A percentile compares a stretch with the other conserved stretches of the same genome.
Evolutionary conservation across 2,113 vertebrate genomes (phyloP).

Genomic region (Nematolebias whitei): DNA sequence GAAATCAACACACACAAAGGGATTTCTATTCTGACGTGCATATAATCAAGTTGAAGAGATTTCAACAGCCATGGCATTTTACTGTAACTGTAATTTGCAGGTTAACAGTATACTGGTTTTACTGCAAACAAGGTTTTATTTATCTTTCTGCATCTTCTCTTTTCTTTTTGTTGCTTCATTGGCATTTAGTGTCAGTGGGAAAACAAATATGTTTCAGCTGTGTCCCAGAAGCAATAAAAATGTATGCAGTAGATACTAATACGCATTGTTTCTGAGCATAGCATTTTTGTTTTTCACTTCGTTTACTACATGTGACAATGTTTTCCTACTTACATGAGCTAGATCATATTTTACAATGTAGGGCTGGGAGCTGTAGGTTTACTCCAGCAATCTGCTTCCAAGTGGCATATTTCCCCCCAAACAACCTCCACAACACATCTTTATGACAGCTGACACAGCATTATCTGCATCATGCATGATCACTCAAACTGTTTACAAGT

Average conservation of each 20-base stretch:
- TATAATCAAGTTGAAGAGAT: conserved; percentile 34
- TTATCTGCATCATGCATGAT: conserved; percentile 45
- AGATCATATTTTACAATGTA: conserved; percentile 22
- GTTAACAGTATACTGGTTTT: conserved; percentile 31
- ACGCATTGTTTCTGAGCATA: no score
- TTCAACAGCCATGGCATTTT: conserved; percentile 29
- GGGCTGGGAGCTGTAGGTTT: conserved; percentile 6
- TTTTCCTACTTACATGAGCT: conserved; percentile 13
- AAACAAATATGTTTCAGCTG: conserved; percentile 10
- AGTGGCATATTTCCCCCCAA: conserved; percentile 23
- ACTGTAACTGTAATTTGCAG: conserved; percentile 36
- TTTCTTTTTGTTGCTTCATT: conserved; percentile 3
- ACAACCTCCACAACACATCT: conserved; percentile 43
- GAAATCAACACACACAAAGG: conserved; percentile 44
- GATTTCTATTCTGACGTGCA: conserved; percentile 48
- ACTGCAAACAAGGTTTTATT: conserved; percentile 14
- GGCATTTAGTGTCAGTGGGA: conserved; percentile 27
- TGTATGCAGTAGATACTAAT: not conserved
- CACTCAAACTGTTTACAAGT: conserved; percentile 41
- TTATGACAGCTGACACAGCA: conserved; percentile 42
- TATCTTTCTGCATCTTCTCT: conserved; percentile 1
- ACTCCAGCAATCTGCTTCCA: conserved; percentile 11
- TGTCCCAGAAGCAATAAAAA: conserved; percentile 9
- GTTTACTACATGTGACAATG: conserved; percentile 7
- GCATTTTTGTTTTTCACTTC: not conserved